Conservation (phyloP, 2,797 vertebrate species). For the Picus viridis region DNA sequence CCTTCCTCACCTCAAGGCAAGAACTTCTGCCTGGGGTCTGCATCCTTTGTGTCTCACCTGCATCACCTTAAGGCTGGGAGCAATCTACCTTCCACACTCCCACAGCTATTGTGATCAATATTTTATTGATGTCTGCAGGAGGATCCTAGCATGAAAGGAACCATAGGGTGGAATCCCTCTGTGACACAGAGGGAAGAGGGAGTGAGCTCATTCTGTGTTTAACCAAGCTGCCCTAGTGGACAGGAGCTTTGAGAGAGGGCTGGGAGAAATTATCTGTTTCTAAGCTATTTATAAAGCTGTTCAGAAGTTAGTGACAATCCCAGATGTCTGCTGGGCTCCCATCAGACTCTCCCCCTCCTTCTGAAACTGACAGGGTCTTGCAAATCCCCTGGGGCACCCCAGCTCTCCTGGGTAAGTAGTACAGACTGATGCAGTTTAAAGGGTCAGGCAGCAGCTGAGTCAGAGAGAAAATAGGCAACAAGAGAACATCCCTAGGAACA, state of each 20-base stretch:
- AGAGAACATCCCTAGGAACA: too few relatives aligned
- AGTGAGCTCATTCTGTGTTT: background rate
- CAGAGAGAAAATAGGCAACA: too few relatives aligned
- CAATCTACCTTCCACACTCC: background rate
- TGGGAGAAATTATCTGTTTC: background rate
- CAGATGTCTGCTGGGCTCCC: background rate
- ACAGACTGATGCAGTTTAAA: too few relatives aligned
- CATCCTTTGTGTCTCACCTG: background rate
- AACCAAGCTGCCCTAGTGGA: background rate
- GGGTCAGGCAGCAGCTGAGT: too few relatives aligned
- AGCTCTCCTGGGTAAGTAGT: too few relatives aligned
- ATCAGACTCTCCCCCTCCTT: too few relatives aligned
- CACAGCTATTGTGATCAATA: background rate
- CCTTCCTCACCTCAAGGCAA: background rate
- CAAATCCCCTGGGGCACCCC: too few relatives aligned
- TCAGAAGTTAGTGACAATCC: background rate
- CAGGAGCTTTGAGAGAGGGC: background rate
- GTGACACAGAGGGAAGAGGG: background rate
- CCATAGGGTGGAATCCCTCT: background rate
- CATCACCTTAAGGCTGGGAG: background rate
- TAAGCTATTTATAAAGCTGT: background rate
- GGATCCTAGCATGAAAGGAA: background rate
- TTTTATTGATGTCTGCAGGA: background rate
- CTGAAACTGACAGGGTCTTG: too few relatives aligned
- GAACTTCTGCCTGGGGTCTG: fast-evolving